Percentiles rank a stretch among this genome's conserved stretches.
Conservation (phyloP, 1,140 invertebrate genomes). For the Musca domestica region DNA sequence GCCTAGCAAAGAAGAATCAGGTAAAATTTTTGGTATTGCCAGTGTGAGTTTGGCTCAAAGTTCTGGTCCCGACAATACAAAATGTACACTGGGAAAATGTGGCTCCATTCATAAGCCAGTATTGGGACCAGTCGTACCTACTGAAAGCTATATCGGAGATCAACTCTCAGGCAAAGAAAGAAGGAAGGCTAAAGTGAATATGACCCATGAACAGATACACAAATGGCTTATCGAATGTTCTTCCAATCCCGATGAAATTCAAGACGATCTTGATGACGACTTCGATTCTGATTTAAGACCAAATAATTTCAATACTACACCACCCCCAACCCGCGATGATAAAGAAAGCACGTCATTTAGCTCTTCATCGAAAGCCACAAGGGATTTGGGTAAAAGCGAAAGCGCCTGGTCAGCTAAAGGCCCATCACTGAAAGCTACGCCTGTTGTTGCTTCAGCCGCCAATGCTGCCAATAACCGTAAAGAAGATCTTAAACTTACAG, state of each 20-base stretch:
- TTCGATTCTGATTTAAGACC: slow-evolving; percentile 47
- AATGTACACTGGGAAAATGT: slow-evolving; percentile 53
- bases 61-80: slow-evolving; percentile 51
- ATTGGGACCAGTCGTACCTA: slow-evolving; percentile 50
- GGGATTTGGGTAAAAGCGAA: slow-evolving; percentile 45
- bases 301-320: slow-evolving; percentile 41
- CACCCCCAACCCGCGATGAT: slow-evolving; percentile 39
- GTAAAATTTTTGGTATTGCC: slow-evolving; percentile 55
- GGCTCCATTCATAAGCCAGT: slow-evolving; percentile 52
- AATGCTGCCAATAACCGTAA: slow-evolving; percentile 8
- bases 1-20: slow-evolving; percentile 54
- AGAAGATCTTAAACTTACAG: slow-evolving; percentile 22
- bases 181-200: slow-evolving; percentile 67
- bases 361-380: slow-evolving; percentile 49
- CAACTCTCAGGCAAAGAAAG: slow-evolving; percentile 50
- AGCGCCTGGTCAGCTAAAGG: slow-evolving; percentile 52
- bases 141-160: slow-evolving; percentile 49
- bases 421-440: slow-evolving; percentile 47
- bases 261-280: slow-evolving; percentile 57
- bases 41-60: slow-evolving; percentile 53
- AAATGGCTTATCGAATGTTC: slow-evolving; percentile 69
- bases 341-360: slow-evolving; percentile 47
- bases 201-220: slow-evolving; percentile 71
- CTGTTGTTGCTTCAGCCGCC: slow-evolving; percentile 37
- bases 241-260: slow-evolving; percentile 58